phyloP scores from a whole-genome alignment of 2,113 vertebrate genomes.

The Hyperoodon ampullatus region DNA sequence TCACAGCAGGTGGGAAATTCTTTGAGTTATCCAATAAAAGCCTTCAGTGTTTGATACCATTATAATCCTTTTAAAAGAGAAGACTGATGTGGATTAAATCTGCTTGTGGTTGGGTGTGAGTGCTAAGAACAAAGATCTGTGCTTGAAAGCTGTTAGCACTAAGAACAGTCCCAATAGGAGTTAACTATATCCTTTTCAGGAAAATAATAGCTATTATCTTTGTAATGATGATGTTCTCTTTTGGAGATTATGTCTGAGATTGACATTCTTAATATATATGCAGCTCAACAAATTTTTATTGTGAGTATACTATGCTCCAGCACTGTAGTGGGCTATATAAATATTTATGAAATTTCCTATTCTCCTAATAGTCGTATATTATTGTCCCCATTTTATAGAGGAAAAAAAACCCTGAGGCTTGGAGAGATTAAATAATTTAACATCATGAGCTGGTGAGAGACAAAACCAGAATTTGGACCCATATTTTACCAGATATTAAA shows the following conservation, averaged over 20 bases:
- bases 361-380: neutral
- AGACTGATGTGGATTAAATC: conserved; percentile 50
- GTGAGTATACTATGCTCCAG: conserved; percentile 46
- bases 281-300: conserved; percentile 63
- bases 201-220: conserved; percentile 75
- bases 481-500: conserved; percentile 49
- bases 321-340: conserved; percentile 23
- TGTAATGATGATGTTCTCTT: conserved; percentile 58
- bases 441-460: conserved; percentile 5
- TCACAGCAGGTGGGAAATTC: conserved; percentile 63
- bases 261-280: conserved; percentile 49
- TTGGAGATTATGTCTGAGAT: conserved; percentile 50
- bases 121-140: conserved; percentile 56
- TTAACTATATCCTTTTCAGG: conserved; percentile 57
- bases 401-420: conserved; percentile 8
- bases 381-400: conserved; percentile 39
- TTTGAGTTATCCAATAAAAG: conserved; percentile 73
- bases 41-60: conserved; percentile 55
- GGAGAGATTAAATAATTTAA: conserved; percentile 29
- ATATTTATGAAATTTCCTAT: conserved; percentile 51
- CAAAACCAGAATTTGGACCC: conserved; percentile 44
- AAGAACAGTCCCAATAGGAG: conserved; percentile 61
- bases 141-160: conserved; percentile 56
- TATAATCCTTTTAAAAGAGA: conserved; percentile 62
- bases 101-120: conserved; percentile 33